phyloP scores from a whole-genome alignment of 2,797 vertebrate genomes.

The Euthynnus affinis region DNA sequence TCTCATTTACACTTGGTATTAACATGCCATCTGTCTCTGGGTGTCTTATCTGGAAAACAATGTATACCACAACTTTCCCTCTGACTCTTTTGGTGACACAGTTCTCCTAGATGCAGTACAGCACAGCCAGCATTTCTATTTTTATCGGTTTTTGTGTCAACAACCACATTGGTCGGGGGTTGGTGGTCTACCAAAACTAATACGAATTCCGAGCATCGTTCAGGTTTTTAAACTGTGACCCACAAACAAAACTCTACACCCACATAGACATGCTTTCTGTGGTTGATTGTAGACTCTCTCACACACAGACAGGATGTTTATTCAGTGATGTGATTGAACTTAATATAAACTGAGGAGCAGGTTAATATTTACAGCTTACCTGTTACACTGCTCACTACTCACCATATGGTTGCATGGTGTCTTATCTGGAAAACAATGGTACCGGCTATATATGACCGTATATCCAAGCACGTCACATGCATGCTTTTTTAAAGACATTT shows the following conservation, averaged over 20 bases:
- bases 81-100: neutral
- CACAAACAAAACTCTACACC: neutral
- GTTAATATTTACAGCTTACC: neutral
- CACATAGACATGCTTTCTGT: neutral
- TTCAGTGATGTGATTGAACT: neutral
- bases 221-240: slow-evolving; percentile 1
- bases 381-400: neutral
- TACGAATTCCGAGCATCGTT: slow-evolving; percentile 1
- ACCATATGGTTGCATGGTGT: too few species aligned
- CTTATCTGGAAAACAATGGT: too few species aligned
- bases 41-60: too few species aligned
- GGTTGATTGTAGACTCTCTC: slow-evolving; percentile 4
- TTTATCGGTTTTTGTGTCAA: neutral
- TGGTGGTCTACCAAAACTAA: neutral
- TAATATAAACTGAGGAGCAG: neutral
- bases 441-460: too few species aligned
- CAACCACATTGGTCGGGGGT: neutral
- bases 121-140: neutral
- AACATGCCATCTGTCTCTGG: too few species aligned
- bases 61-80: neutral
- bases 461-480: too few species aligned
- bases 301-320: neutral
- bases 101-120: neutral
- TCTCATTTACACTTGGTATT: too few species aligned
- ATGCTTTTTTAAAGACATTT: too few species aligned